Evolutionary conservation across 2,113 vertebrate species (phyloP).

Genomic region (Periophthalmodon schlosseri): DNA sequence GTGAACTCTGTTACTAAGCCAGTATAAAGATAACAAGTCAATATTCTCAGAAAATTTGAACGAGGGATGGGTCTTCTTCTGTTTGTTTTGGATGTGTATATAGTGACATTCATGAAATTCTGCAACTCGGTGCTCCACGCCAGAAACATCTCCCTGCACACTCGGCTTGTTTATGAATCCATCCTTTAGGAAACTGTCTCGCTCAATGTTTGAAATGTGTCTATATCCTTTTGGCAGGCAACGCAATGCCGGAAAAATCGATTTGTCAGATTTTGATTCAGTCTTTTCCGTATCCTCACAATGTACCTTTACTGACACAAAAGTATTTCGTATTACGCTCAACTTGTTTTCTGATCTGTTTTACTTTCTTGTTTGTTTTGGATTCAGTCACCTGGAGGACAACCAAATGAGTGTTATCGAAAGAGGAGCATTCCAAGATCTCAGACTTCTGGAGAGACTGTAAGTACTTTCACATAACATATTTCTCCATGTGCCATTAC

Average conservation of each 20-base stretch:
- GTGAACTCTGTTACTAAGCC: slow-evolving; percentile 29
- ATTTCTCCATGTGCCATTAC: background rate
- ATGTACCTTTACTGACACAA: slow-evolving; percentile 9
- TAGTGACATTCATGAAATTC: slow-evolving; percentile 54
- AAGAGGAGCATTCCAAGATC: slow-evolving; percentile 96
- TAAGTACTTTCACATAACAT: slow-evolving; percentile 75
- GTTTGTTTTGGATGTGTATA: slow-evolving; percentile 51
- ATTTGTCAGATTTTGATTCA: slow-evolving; percentile 37
- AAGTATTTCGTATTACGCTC: background rate
- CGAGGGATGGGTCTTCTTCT: slow-evolving; percentile 43
- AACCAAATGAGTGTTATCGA: slow-evolving; percentile 96
- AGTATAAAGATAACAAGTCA: slow-evolving; percentile 14
- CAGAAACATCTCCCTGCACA: slow-evolving; percentile 36
- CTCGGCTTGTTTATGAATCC: slow-evolving; percentile 57
- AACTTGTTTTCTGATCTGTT: slow-evolving; percentile 6
- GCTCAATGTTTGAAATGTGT: slow-evolving; percentile 35
- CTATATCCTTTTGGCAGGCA: slow-evolving; percentile 23
- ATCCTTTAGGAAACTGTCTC: slow-evolving; percentile 34
- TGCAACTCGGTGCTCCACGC: slow-evolving; percentile 26
- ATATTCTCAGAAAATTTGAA: slow-evolving; percentile 24
- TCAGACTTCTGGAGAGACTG: slow-evolving; percentile 95
- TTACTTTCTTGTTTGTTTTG: slow-evolving; percentile 35
- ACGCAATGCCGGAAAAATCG: slow-evolving; percentile 26
- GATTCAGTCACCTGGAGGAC: slow-evolving; percentile 91
- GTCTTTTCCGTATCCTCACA: background rate